A percentile compares a stretch with the other conserved stretches of the same genome.
Conservation (phyloP, 2,797 vertebrate genomes). For the Hippopotamyrus pictus region DNA sequence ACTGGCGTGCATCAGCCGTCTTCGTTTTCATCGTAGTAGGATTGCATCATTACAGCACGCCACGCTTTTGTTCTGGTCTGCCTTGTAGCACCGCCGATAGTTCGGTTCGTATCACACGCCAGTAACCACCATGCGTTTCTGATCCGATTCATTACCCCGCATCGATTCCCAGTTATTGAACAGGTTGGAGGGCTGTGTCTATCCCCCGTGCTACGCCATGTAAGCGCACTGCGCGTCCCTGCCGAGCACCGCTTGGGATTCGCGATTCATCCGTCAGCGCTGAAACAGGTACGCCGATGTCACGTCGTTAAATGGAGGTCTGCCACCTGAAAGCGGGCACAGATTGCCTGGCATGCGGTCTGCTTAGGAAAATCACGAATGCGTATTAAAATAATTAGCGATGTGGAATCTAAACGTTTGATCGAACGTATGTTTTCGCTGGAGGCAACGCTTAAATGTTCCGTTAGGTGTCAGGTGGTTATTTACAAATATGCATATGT, state of each 20-base stretch:
- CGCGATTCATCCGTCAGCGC: neutral
- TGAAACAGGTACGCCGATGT: neutral
- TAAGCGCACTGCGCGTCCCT: neutral
- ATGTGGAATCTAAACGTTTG: neutral
- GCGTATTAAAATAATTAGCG: neutral
- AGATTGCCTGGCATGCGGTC: neutral
- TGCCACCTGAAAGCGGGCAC: neutral
- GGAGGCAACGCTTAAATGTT: neutral
- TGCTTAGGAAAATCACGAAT: neutral
- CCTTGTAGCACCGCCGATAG: neutral
- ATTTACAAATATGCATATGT: neutral
- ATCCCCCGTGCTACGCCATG: neutral
- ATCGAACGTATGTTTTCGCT: neutral
- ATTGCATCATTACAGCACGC: neutral
- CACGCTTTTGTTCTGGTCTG: slow-evolving; percentile 1
- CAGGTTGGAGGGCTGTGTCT: neutral
- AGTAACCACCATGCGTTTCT: neutral
- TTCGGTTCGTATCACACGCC: neutral
- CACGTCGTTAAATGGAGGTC: neutral
- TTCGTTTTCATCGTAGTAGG: neutral
- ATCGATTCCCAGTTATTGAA: neutral
- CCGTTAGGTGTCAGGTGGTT: neutral
- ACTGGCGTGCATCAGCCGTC: neutral
- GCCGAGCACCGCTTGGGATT: neutral
- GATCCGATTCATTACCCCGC: neutral